Base-by-base conservation (phyloP, 2,797 vertebrate species). In the Thamnophis elegans region DNA sequence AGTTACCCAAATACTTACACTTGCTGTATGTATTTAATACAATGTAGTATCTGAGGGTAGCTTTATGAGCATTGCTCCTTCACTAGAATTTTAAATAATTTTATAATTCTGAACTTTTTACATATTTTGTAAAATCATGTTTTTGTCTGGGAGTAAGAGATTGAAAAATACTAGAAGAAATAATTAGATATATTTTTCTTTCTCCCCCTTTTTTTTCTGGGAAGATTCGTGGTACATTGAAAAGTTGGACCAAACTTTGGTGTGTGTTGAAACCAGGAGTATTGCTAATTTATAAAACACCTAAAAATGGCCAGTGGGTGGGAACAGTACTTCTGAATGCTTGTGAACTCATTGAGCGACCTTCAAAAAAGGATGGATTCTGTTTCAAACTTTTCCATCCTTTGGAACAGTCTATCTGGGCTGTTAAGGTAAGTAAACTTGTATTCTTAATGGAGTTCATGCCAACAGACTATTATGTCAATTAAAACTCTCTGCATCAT, bases 211-310 rank as follows among this genome's bases (percentile, higher is more conserved):
- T 65, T 55, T 85, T 93, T 93, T 62, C 32, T 96, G 11, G 96
- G 54, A 65, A 99, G 99, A 99, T 99, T 95, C 99, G 99, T 73
- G 99, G 99, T 89, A 99, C 99, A 51, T 97, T 99, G 94, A 99
- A 99, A 97, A 99, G 99, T 97, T 99, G 99, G 99, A 99, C 99
- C 95, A 99, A 99, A 97, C 95, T 99, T 97, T 99, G 99, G 99
- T 99, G 99, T 92, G 99, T 99, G 93, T 97, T 99, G 97, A 99
- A 99, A 96, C 99, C 99, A 0, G 99, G 99, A 18, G 99, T 99
- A 82, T 97, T 99, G 88, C 98, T 99, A 94, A 98, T 99, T 97
- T 99, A 99, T 95, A 99, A 99, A 98, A 99, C 98, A 53, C 98
- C 98, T 90, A 99, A 99, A 97, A 99, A 99, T 47, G 99, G 98